Conservation (phyloP, 2,113 vertebrate genomes). For the Atrichornis clamosus region DNA sequence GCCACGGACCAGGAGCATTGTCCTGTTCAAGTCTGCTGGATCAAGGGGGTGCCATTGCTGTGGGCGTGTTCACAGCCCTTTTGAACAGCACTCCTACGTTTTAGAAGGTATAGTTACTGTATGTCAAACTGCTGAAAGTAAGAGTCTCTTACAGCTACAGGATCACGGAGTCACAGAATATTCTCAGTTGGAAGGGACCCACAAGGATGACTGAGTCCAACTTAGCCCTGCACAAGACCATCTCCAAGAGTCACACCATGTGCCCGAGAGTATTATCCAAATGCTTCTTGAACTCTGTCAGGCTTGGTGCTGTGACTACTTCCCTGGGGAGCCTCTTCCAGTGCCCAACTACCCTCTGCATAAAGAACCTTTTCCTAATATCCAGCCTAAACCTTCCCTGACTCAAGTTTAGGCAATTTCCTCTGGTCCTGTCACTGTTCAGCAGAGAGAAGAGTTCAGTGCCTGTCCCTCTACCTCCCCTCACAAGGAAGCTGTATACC, state of each 20-base stretch:
- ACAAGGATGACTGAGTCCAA: neutral
- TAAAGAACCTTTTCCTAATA: neutral
- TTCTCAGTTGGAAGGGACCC: neutral
- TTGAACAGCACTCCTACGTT: neutral
- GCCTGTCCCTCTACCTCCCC: neutral
- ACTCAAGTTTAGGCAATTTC: neutral
- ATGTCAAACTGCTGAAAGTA: neutral
- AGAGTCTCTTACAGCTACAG: neutral
- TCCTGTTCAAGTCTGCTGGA: neutral
- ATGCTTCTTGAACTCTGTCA: neutral
- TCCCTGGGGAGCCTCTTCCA: neutral
- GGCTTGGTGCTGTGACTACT: neutral
- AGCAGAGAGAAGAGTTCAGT: neutral
- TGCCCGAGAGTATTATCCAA: neutral
- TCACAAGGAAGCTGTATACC: neutral
- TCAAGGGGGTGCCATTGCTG: neutral
- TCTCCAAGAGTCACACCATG: neutral
- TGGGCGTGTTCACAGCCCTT: neutral
- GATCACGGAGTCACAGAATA: neutral
- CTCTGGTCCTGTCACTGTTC: accelerated
- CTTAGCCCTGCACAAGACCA: neutral
- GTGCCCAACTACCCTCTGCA: neutral
- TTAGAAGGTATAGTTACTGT: neutral
- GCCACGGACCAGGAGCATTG: neutral
- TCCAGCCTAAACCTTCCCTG: neutral